A percentile compares a stretch with the other conserved stretches of the same genome.
Evolutionary conservation across 1,140 invertebrate species (phyloP).

Genomic region (Lepidurus apus): DNA sequence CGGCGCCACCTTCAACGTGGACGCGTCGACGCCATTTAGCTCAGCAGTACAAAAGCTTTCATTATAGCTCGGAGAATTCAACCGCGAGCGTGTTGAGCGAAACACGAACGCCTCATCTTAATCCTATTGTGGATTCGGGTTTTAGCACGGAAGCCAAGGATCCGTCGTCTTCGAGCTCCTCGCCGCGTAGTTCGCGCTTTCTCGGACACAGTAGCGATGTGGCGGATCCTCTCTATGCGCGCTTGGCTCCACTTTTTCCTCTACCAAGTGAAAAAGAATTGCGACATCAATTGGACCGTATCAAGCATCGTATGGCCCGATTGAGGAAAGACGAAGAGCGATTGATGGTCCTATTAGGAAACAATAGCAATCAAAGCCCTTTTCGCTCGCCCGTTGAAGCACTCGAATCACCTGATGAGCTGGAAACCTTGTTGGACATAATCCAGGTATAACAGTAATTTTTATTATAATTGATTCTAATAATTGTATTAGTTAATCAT

Average conservation of each 20-base stretch:
- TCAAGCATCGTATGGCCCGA: constrained; percentile 30
- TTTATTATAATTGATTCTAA: neutral
- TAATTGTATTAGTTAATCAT: constrained; percentile 4
- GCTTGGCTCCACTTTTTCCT: neutral
- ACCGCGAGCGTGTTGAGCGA: constrained; percentile 24
- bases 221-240: neutral
- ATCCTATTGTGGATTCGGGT: constrained; percentile 33
- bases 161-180: constrained; percentile 19
- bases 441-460: constrained; percentile 62
- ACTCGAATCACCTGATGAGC: constrained; percentile 59
- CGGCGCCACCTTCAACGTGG: neutral
- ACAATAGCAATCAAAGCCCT: constrained; percentile 14
- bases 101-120: neutral
- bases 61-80: constrained; percentile 27
- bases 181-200: constrained; percentile 31
- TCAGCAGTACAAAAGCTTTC: constrained; percentile 24
- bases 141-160: constrained; percentile 35
- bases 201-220: constrained; percentile 3
- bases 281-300: constrained; percentile 32
- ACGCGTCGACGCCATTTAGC: neutral
- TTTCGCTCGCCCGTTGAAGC: constrained; percentile 7
- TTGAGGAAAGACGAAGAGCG: constrained; percentile 33
- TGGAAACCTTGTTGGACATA: constrained; percentile 76
- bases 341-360: constrained; percentile 26
- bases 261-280: constrained; percentile 33